Conservation (phyloP, 92 coral and sea anemone species). For the Phenganax marumi region DNA sequence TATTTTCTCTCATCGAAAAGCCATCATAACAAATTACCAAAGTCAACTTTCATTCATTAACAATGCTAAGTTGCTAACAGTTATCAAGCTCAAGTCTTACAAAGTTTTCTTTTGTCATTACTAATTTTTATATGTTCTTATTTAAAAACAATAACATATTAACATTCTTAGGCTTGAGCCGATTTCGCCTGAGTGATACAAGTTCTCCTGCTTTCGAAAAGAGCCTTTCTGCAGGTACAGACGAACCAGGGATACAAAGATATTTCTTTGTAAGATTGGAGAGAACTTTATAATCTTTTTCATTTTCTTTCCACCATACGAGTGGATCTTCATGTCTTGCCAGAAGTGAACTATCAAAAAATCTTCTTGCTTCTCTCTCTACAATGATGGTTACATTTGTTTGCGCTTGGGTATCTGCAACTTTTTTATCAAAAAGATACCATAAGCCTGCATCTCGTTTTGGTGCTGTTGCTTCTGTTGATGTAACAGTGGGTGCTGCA, state of each 20-base stretch:
- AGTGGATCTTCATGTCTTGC: constrained; percentile 35
- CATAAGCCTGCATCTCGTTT: constrained; percentile 36
- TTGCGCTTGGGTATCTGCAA: constrained; percentile 20
- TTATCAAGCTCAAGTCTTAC: too few species aligned
- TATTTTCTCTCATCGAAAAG: too few species aligned
- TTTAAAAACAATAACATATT: constrained; percentile 41
- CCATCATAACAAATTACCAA: too few species aligned
- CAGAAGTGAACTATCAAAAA: constrained; percentile 32
- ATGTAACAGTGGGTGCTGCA: constrained; percentile 5
- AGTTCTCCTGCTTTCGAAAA: constrained; percentile 39
- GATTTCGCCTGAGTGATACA: constrained; percentile 2
- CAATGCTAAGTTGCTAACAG: too few species aligned
- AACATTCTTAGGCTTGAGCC: constrained; percentile 33
- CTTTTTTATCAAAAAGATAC: constrained; percentile 44
- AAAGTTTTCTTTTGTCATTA: too few species aligned
- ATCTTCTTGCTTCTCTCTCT: constrained; percentile 24
- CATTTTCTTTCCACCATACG: constrained; percentile 32
- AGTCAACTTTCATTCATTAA: too few species aligned
- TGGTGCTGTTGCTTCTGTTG: constrained; percentile 1
- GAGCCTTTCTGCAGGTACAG: constrained; percentile 34
- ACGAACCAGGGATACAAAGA: constrained; percentile 29
- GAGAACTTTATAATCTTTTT: constrained; percentile 8
- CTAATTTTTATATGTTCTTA: constrained; percentile 16
- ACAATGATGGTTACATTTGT: constrained; percentile 20
- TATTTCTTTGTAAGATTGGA: constrained; percentile 27